A percentile compares a stretch with the other conserved stretches of the same genome.
These are phyloP conservation scores for Champsocephalus gunnari DNA, from an alignment of 2,797 vertebrate species.

Conservation along the genomic window DNA sequence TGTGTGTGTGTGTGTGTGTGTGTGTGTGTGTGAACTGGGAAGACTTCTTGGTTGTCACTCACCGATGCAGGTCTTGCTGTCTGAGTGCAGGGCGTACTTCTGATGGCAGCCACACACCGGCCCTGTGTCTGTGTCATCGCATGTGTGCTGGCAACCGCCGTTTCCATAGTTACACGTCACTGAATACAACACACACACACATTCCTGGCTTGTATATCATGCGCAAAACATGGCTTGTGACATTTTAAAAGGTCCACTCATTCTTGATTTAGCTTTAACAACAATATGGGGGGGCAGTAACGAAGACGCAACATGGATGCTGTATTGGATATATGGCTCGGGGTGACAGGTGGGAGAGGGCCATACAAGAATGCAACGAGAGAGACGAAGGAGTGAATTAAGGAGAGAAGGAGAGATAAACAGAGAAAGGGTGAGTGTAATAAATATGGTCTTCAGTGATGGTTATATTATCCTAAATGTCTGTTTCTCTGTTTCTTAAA, in stretches of 20 bases:
- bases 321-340: background rate
- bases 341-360: background rate
- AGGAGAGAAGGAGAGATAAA: background rate
- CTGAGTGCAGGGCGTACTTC: conserved; percentile 96
- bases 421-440: background rate
- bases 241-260: background rate
- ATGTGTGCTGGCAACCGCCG: conserved; percentile 97
- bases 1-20: conserved; percentile 6
- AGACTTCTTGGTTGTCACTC: conserved; percentile 77
- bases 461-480: no score
- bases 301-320: background rate
- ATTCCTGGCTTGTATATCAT: background rate
- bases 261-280: background rate
- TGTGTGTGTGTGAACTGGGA: background rate
- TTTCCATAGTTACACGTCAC: conserved; percentile 99
- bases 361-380: background rate
- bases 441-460: no score
- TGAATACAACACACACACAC: conserved; percentile 72
- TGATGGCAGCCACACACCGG: conserved; percentile 96
- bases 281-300: background rate
- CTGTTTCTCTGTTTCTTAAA: no score
- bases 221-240: background rate
- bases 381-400: background rate
- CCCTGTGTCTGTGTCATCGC: conserved; percentile 94
- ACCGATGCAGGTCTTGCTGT: conserved; percentile 98